These are phyloP conservation scores for fruit fly (Drosophila melanogaster) DNA, from an alignment of 1,140 invertebrate genomes.

Conservation along the genomic window Release_6_plus_ISO1_MT NT_033777.3:25358501-25359000, in stretches of 20 bases:
- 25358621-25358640: conserved; percentile 35
- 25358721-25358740: conserved; percentile 81
- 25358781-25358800: conserved; percentile 94
- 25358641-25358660: conserved; percentile 72
- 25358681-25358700: conserved; percentile 87
- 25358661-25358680: conserved; percentile 87
- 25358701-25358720: conserved; percentile 83
- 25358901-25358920: conserved; percentile 94
- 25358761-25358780: conserved; percentile 87
- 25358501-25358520: not conserved
- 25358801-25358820: conserved; percentile 93
- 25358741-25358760: conserved; percentile 76
- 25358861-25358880: conserved; percentile 84
- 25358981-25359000: conserved; percentile 90
- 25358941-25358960: conserved; percentile 94
- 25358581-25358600: conserved; percentile 36
- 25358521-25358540: not conserved
- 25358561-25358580: not conserved
- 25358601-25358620: conserved; percentile 9
- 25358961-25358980: conserved; percentile 94
- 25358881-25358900: conserved; percentile 89
- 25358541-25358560: not conserved
- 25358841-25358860: conserved; percentile 89
- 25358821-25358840: conserved; percentile 91
- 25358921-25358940: conserved; percentile 91